Percentiles rank a stretch among this genome's conserved stretches.
Evolutionary conservation across 2,113 vertebrate species (phyloP).

Genomic region (Poeciliopsis prolifica): DNA sequence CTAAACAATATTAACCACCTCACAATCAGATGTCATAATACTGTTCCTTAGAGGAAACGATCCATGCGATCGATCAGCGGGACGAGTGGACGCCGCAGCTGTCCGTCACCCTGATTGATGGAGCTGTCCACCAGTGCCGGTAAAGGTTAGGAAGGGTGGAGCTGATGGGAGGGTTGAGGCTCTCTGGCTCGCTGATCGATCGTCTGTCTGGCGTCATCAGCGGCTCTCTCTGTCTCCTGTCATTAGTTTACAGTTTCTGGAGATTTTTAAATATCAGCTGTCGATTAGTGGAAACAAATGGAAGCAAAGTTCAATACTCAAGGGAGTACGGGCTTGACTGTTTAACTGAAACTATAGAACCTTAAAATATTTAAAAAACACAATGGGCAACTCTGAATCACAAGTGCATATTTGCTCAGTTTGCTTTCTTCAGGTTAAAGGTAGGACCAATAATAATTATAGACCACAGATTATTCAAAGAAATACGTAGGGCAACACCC

Average conservation of each 20-base stretch:
- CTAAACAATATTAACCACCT: conserved; percentile 55
- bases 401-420: neutral
- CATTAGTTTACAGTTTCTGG: conserved; percentile 25
- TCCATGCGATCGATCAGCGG: conserved; percentile 68
- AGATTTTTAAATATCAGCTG: conserved; percentile 50
- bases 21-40: conserved; percentile 69
- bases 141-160: conserved; percentile 41
- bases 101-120: conserved; percentile 70
- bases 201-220: conserved; percentile 18
- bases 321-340: neutral
- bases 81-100: conserved; percentile 48
- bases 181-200: conserved; percentile 39
- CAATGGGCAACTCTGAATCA: neutral
- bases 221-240: conserved; percentile 13
- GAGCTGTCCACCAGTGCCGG: conserved; percentile 57
- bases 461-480: too few species aligned
- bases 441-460: neutral
- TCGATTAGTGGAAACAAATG: conserved; percentile 45
- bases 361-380: neutral
- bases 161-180: conserved; percentile 22
- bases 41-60: conserved; percentile 46
- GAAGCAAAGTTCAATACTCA: conserved; percentile 2
- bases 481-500: too few species aligned
- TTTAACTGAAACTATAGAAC: neutral
- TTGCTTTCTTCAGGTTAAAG: neutral